These are phyloP conservation scores for Spicauda simplicius DNA, from an alignment of 2,888 invertebrate genomes.

Conservation along the genomic window DNA sequence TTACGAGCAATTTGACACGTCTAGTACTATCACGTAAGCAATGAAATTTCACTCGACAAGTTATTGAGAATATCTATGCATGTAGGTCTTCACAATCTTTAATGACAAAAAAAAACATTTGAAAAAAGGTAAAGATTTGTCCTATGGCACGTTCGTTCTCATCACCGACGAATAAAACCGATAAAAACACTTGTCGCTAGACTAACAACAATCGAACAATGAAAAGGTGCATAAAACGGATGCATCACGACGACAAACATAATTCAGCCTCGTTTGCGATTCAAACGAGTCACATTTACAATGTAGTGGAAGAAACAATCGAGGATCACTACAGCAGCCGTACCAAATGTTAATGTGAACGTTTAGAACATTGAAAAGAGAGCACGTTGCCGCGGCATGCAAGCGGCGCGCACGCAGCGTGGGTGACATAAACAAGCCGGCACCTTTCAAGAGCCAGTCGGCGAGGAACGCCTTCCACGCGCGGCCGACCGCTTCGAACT, in stretches of 20 bases:
- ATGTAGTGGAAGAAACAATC: not conserved
- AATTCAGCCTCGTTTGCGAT: not conserved
- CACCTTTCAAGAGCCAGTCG: constrained; percentile 86
- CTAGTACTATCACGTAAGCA: too few species aligned
- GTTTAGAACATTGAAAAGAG: constrained; percentile 32
- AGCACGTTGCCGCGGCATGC: constrained; percentile 23
- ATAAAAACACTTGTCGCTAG: not conserved
- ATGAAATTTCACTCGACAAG: too few species aligned
- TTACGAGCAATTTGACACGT: not conserved
- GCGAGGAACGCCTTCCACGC: constrained; percentile 91
- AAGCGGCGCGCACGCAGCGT: constrained; percentile 32
- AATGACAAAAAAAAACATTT: too few species aligned
- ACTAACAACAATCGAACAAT: not conserved
- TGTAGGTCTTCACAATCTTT: too few species aligned
- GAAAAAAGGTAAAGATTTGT: too few species aligned
- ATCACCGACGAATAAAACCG: too few species aligned
- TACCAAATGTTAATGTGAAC: constrained; percentile 7
- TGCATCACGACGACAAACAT: not conserved
- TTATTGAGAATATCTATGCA: too few species aligned
- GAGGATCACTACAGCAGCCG: not conserved
- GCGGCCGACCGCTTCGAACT: constrained; percentile 92
- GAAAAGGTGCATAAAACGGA: not conserved
- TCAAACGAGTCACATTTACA: not conserved
- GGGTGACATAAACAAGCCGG: constrained; percentile 53
- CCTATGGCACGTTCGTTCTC: too few species aligned